Conservation (phyloP, 2,888 invertebrate genomes). For the Rhabditoides inermis region DNA sequence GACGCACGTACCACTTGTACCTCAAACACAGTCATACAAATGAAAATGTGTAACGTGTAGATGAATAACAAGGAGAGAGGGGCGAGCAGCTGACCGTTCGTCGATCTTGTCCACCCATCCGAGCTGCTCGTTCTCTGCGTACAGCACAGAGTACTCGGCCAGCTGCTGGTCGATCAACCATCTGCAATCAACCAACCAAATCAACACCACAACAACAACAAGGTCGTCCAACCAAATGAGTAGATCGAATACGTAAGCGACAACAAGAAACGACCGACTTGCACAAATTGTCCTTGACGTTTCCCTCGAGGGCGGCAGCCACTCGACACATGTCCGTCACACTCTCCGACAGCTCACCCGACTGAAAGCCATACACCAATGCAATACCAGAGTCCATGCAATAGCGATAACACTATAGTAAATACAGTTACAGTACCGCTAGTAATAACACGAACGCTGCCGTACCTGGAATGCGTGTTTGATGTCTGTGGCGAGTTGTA, state of each 20-base stretch:
- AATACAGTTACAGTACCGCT: too few species aligned
- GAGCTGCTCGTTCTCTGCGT: slow-evolving; percentile 84
- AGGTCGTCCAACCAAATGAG: slow-evolving; percentile 65
- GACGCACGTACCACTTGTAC: slow-evolving; percentile 84
- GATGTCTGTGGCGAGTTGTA: slow-evolving; percentile 42
- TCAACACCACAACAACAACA: background rate
- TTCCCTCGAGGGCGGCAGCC: slow-evolving; percentile 44
- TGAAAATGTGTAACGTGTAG: background rate
- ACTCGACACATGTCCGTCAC: slow-evolving; percentile 49
- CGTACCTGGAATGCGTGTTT: slow-evolving; percentile 42
- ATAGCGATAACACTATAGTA: too few species aligned
- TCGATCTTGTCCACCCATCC: slow-evolving; percentile 95
- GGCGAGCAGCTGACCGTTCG: slow-evolving; percentile 62
- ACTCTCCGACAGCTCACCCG: slow-evolving; percentile 36
- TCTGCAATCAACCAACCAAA: background rate
- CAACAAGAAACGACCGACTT: slow-evolving; percentile 65
- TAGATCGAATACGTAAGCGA: slow-evolving; percentile 77
- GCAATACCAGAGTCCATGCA: background rate
- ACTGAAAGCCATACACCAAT: slow-evolving; percentile 20
- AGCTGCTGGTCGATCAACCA: slow-evolving; percentile 82
- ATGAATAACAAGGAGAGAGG: background rate
- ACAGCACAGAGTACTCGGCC: slow-evolving; percentile 84
- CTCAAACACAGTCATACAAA: slow-evolving; percentile 28
- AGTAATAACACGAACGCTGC: too few species aligned
- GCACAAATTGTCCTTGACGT: slow-evolving; percentile 39